Conservation (phyloP, 2,113 vertebrate species). For the Penelope pileata region DNA sequence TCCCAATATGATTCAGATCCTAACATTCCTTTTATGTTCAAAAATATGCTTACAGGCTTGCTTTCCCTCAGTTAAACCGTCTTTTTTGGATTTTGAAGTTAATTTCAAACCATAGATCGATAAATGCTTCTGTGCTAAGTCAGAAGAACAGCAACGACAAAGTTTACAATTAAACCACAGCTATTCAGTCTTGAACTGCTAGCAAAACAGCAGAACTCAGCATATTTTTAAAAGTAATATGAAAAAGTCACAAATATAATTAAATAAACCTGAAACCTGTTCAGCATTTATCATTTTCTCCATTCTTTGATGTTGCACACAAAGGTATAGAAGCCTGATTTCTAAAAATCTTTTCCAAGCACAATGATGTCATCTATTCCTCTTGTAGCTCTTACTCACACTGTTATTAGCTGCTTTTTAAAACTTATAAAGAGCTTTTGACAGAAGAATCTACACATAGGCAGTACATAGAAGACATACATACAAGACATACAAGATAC, state of each 20-base stretch:
- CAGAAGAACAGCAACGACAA: slow-evolving; percentile 10
- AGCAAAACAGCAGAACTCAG: background rate
- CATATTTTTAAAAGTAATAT: background rate
- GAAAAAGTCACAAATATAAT: background rate
- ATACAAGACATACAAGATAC: background rate
- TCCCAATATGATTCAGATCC: slow-evolving; percentile 52
- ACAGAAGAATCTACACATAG: background rate
- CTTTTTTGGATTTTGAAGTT: slow-evolving; percentile 54
- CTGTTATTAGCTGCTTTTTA: background rate
- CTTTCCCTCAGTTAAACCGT: background rate
- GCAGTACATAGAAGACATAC: background rate
- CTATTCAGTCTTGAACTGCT: background rate
- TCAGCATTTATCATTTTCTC: background rate
- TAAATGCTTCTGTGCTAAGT: slow-evolving; percentile 52
- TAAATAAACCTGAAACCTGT: background rate
- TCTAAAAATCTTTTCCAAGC: background rate
- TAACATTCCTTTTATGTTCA: slow-evolving; percentile 54
- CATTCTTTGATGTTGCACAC: background rate
- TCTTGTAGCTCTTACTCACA: background rate
- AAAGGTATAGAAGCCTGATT: background rate
- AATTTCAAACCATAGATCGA: slow-evolving; percentile 59
- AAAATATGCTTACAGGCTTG: slow-evolving; percentile 54
- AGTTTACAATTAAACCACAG: background rate
- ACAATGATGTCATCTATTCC: background rate
- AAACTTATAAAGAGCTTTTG: background rate